Conservation (phyloP, 2,888 invertebrate species). For the Eurytoma californica region DNA sequence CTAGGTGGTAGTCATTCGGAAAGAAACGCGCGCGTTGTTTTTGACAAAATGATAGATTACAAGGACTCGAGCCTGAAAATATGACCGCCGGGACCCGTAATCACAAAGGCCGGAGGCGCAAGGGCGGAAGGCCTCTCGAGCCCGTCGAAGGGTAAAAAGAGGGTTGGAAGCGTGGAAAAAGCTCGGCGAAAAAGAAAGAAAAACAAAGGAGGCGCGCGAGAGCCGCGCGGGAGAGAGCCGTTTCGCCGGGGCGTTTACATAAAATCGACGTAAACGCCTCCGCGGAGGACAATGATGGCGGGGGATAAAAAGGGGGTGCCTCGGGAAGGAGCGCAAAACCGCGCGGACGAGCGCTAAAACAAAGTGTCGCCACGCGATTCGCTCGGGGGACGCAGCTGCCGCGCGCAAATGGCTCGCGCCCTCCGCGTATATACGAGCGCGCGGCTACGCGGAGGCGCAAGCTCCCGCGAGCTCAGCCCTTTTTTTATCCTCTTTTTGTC, state of each 20-base stretch:
- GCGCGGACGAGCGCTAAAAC: slow-evolving; percentile 23
- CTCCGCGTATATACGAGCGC: not conserved
- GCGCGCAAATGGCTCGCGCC: slow-evolving; percentile 1
- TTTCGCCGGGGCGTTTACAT: slow-evolving; percentile 26
- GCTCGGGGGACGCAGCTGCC: not conserved
- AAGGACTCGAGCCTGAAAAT: no score
- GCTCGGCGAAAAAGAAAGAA: not conserved
- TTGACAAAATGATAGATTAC: no score
- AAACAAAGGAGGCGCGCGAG: not conserved
- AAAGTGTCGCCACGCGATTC: slow-evolving; percentile 22
- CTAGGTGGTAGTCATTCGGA: no score
- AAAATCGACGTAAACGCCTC: slow-evolving; percentile 27
- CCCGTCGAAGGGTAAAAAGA: not conserved
- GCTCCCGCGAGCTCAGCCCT: not conserved
- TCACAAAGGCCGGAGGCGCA: not conserved
- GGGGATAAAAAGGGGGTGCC: not conserved
- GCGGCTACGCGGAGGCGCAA: not conserved
- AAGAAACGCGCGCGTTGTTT: no score
- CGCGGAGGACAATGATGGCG: slow-evolving; percentile 7
- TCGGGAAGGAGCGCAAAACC: not conserved
- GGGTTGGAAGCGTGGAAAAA: not conserved
- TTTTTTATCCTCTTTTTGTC: slow-evolving; percentile 1
- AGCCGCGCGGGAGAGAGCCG: not conserved
- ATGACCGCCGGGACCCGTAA: no score
- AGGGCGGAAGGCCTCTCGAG: not conserved